Evolutionary conservation across 2,113 vertebrate species (phyloP).

Genomic region (Machaerirhynchus nigripectus): DNA sequence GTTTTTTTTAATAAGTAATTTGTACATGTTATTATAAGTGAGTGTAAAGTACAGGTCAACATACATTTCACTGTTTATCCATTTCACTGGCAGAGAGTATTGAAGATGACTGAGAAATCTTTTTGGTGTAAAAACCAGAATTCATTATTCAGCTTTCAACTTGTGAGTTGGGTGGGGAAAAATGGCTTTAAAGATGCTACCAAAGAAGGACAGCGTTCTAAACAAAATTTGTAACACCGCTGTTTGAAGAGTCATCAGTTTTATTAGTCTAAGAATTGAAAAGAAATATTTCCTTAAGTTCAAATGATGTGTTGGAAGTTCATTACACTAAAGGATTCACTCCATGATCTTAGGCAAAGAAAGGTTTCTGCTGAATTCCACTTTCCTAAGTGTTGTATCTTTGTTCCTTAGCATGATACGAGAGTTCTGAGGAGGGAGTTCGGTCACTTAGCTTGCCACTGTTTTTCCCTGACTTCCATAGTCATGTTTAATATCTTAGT

Average conservation of each 20-base stretch:
- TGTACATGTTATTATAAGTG: not conserved
- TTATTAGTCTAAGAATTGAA: not conserved
- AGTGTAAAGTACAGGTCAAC: not conserved
- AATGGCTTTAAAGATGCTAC: not conserved
- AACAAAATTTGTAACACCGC: not conserved
- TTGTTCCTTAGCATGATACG: not conserved
- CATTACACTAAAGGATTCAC: not conserved
- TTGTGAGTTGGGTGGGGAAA: not conserved
- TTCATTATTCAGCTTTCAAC: not conserved
- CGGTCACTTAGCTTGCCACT: rapidly evolving
- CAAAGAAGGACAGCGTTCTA: not conserved
- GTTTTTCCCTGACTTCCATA: not conserved
- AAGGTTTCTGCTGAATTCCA: not conserved
- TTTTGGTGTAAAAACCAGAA: not conserved
- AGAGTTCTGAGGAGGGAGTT: not conserved
- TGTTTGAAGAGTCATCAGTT: not conserved
- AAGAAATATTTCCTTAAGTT: not conserved
- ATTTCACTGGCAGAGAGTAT: not conserved
- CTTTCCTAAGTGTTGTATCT: not conserved
- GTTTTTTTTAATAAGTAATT: not conserved
- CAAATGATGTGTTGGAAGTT: not conserved
- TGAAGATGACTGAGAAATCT: not conserved
- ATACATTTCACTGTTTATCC: not conserved
- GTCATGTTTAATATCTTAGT: not conserved
- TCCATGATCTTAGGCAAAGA: not conserved